Evolutionary conservation across 2,113 vertebrate species (phyloP), one percentile per base, ranked within the genome.

Genomic region (Redunca redunca): DNA sequence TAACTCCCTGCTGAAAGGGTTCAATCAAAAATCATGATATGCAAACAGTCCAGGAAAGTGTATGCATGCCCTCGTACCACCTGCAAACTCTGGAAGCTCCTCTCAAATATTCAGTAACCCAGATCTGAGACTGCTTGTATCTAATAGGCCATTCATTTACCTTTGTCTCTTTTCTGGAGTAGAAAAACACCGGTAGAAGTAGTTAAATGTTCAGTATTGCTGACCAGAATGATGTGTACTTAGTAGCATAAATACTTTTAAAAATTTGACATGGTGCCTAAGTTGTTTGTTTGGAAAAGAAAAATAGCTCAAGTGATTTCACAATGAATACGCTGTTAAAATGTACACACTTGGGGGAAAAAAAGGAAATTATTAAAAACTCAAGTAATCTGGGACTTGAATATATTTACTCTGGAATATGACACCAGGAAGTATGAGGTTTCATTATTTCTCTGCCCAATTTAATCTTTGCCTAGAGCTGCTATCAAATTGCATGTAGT

Each of bases 31-130:
- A 98, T 94, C 91, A 96, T 46, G 95, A 96, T 97, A 97, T 95
- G 95, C 91, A 93, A 92, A 96, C 91, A 97, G 96, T 89, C 98
- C 96, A 53, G 96, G 94, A 97, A 97, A 84, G 88, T 95, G 94
- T 84, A 94, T 88, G 95, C 95, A 92, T 87, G 95, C 97, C 87
- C 91, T 81, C 43, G 90, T 92, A 97, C 97, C 98, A 98, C 95
- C 97, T 98, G 98, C 94, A 97, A 97, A 96, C 97, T 98, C 97
- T 97, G 96, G 96, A 98, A 96, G 95, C 90, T 97, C 96, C 77
- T 96, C 97, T 95, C 64, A 97, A 96, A 97, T 96, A 97, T 57
- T 58, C 88, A 97, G 97, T 95, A 92, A 97, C 98, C 81, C 83
- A 96, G 96, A 97, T 98, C 97, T 97, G 96, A 93, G 94, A 97